Base-by-base conservation (phyloP, 2,888 invertebrate species). In the Papilio elwesi region DNA sequence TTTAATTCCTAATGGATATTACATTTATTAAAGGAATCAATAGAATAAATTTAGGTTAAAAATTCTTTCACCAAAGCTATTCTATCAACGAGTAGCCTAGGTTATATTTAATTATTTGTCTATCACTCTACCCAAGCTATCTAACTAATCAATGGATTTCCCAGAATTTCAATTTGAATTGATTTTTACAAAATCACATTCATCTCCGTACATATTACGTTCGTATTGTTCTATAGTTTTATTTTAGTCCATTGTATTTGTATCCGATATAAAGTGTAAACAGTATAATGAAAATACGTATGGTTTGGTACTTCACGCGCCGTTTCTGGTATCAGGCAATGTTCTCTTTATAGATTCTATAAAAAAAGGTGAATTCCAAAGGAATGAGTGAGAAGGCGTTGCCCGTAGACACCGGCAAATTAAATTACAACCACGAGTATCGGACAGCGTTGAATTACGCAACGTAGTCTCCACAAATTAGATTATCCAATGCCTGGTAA, bases 301-400 rank as follows among this genome's bases (percentile, higher is more conserved):
- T 38, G 68, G 43, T 69, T 59, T 47, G 68, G 38, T 78, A 78
- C 78, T 83, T 81, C 79, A 82, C 81, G 79, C 76, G 78, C 79
- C 78, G 80, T 82, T 84, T 84, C 83, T 47, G 6, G 43, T 62
- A 68, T 38, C 36, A 83, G 81, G 81, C 82, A 83, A 84, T 83
- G 80, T 73, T 82, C 86, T 89, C 90, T 83, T 86, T 86, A 84
- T 91, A 90, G 85, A 81, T 79, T 78, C 87, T 87, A 85, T 43
- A 43, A 43, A 87, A 86, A 87, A 89, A 86, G 83, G 83, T 79
- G 84, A 80, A 89, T 87, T 89, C 87, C 85, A 81, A 79, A 52
- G 65, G 47, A 72, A 72, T 53, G 62, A 59, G 38, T 47, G 47
- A 49, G 49, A 49, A 49, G 38, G 53, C 55, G 51, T 52, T 62